Conservation (phyloP, 2,888 invertebrate genomes). For the Mimas tiliae region DNA sequence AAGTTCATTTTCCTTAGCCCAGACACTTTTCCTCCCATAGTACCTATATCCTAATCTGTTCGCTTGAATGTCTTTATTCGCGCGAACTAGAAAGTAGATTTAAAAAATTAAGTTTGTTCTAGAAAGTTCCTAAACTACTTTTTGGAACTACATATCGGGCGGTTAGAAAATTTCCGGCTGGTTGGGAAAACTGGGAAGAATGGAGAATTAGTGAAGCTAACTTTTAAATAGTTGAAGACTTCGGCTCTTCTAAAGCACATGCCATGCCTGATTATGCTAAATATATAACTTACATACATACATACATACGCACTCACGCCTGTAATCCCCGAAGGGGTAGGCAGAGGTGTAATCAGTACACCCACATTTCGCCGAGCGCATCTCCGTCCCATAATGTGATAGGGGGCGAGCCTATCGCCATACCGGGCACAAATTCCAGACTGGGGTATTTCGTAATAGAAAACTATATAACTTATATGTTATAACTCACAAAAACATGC, state of each 20-base stretch:
- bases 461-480: too few species aligned
- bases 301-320: too few species aligned
- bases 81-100: conserved; percentile 13
- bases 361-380: too few species aligned
- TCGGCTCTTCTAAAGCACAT: neutral
- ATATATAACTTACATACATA: too few species aligned
- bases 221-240: neutral
- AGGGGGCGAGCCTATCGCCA: too few species aligned
- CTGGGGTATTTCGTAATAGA: too few species aligned
- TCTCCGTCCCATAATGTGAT: too few species aligned
- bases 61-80: conserved; percentile 10
- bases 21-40: conserved; percentile 63
- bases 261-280: too few species aligned
- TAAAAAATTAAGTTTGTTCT: conserved; percentile 21
- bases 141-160: conserved; percentile 19
- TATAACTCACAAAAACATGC: too few species aligned
- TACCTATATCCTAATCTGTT: conserved; percentile 25
- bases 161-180: conserved; percentile 20
- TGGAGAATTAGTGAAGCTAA: neutral
- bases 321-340: too few species aligned
- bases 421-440: too few species aligned
- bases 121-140: conserved; percentile 16
- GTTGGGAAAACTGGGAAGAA: conserved; percentile 26
- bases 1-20: conserved; percentile 74
- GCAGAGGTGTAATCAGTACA: too few species aligned